Evolutionary conservation across 2,888 invertebrate genomes (phyloP).

Genomic region (Melanotus villosus): DNA sequence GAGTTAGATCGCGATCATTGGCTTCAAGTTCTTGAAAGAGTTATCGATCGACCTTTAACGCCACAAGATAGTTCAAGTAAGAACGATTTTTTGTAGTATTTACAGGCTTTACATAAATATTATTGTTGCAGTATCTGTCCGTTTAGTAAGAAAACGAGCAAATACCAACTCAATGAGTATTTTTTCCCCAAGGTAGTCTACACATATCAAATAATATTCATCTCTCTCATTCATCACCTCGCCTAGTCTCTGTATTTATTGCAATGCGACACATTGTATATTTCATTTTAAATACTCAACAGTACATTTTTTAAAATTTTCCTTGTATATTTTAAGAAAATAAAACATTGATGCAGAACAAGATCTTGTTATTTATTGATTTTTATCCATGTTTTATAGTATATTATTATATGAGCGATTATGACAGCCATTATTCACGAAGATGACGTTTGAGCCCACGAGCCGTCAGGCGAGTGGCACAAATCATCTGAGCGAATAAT

Average conservation of each 20-base stretch:
- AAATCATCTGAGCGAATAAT: too few species aligned
- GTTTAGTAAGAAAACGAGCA: conserved; percentile 80
- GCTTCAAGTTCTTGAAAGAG: conserved; percentile 83
- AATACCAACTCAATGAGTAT: conserved; percentile 82
- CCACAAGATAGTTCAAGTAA: conserved; percentile 84
- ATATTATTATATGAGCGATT: too few species aligned
- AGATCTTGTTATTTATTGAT: background rate
- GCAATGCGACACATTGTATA: conserved; percentile 45
- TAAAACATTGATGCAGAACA: conserved; percentile 26
- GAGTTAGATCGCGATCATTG: conserved; percentile 86
- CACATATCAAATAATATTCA: conserved; percentile 40
- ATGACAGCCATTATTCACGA: too few species aligned
- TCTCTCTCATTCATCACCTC: conserved; percentile 54
- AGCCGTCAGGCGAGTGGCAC: too few species aligned
- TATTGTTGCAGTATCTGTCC: conserved; percentile 77
- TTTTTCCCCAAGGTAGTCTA: conserved; percentile 80
- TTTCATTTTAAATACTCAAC: conserved; percentile 52
- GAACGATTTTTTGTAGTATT: conserved; percentile 59
- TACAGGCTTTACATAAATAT: too few species aligned
- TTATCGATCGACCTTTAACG: conserved; percentile 82
- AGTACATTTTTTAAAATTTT: conserved; percentile 48
- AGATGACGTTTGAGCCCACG: too few species aligned
- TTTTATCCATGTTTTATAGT: too few species aligned
- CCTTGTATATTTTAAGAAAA: conserved; percentile 47
- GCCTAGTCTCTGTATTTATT: conserved; percentile 59